Evolutionary conservation across 1,140 invertebrate species (phyloP).

Genomic region (Chrysopa pallens): DNA sequence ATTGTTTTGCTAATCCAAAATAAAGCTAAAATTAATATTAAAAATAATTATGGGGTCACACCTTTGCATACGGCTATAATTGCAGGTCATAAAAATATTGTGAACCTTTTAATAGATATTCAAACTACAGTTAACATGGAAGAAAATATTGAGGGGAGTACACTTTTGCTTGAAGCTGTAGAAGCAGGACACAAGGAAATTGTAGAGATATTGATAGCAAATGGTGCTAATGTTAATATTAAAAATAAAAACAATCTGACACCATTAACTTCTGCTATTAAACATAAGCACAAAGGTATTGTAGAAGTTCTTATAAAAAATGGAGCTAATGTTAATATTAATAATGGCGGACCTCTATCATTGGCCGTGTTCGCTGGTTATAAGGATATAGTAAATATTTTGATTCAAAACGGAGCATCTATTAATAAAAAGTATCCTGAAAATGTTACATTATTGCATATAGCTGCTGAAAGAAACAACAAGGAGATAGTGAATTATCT

Average conservation of each 20-base stretch:
- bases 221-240: conserved; percentile 7
- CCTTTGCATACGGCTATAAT: conserved; percentile 10
- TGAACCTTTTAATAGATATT: conserved; percentile 7
- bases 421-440: too few relatives aligned
- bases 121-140: conserved; percentile 5
- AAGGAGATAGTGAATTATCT: too few relatives aligned
- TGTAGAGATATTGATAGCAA: conserved; percentile 7
- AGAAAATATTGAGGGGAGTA: conserved; percentile 10
- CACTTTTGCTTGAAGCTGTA: conserved; percentile 28
- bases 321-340: background rate
- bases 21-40: conserved; percentile 5
- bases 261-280: conserved; percentile 27
- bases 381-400: too few relatives aligned
- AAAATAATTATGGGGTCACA: conserved; percentile 7
- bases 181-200: conserved; percentile 26
- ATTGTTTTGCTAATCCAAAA: conserved; percentile 9
- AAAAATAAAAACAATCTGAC: conserved; percentile 6
- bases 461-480: too few relatives aligned
- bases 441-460: too few relatives aligned
- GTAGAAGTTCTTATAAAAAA: conserved; percentile 13
- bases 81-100: conserved; percentile 53
- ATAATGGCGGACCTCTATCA: too few relatives aligned
- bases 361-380: too few relatives aligned
- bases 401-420: too few relatives aligned
- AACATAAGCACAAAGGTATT: conserved; percentile 16